Conservation (phyloP, 1,140 invertebrate genomes). For the Ceratina australensis region DNA sequence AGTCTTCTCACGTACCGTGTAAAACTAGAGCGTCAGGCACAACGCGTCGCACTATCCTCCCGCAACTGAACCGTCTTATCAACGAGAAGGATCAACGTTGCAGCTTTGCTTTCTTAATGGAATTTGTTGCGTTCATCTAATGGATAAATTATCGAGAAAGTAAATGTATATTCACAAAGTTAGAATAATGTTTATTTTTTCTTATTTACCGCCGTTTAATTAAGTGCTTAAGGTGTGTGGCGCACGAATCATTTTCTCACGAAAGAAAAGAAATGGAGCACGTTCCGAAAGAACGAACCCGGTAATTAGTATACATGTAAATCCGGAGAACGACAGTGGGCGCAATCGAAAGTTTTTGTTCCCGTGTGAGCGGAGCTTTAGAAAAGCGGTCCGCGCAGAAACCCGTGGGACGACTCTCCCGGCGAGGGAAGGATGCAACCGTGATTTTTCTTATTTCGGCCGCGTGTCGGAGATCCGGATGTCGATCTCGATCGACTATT, state of each 20-base stretch:
- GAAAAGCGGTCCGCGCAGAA: constrained; percentile 21
- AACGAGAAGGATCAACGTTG: no score
- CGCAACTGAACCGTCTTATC: no score
- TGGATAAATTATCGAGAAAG: neutral
- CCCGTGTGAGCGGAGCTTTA: constrained; percentile 30
- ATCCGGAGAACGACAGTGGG: neutral
- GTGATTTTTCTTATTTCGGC: constrained; percentile 38
- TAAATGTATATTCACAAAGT: neutral
- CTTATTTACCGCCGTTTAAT: neutral
- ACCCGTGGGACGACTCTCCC: constrained; percentile 44
- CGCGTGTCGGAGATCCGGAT: constrained; percentile 52
- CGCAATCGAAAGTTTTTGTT: constrained; percentile 19
- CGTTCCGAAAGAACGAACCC: no score
- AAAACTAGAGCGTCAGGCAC: no score
- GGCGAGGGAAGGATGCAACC: constrained; percentile 29
- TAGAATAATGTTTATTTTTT: neutral
- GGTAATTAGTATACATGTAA: no score
- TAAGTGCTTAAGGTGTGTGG: neutral
- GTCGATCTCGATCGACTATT: constrained; percentile 53
- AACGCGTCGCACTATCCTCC: no score
- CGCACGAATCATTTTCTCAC: neutral
- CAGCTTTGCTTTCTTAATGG: no score
- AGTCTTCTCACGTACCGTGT: constrained; percentile 8
- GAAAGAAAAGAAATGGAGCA: no score
- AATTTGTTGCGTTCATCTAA: no score